Evolutionary conservation across 2,113 vertebrate genomes (phyloP), one percentile per base, ranked within the genome.

Genomic region (Rattus rattus): DNA sequence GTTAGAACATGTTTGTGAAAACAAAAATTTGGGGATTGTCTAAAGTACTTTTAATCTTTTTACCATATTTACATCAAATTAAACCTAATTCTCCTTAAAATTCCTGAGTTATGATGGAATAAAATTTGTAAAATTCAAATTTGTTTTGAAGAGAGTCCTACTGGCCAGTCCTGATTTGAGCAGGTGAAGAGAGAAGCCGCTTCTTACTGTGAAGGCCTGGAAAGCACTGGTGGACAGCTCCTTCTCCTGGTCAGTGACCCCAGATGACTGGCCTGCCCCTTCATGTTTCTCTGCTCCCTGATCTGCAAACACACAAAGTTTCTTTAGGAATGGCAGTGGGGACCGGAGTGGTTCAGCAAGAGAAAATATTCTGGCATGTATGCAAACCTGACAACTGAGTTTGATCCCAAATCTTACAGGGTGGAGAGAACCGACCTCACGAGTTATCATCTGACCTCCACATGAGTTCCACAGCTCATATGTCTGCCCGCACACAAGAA

Each of bases 221-320:
- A 99, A 98, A 3, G 99, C 99, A 61, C 94, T 99, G 77, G 98
- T 98, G 0, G 99, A 99, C 95, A 99, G 96, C 63, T 99, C 99
- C 97, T 99, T 99, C 96, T 99, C 99, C 93, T 99, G 99, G 98
- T 99, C 99, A 2, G 99, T 99, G 97, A 99, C 98, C 84, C 99
- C 99, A 84, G 99, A 98, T 49, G 99, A 98, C 49, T 98, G 98
- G 69, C 98, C 97, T 0, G 98, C 97, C 97, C 97, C 98, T 97
- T 99, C 99, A 33, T 99, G 99, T 93, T 99, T 99, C 97, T 99
- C 99, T 2, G 98, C 96, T 65, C 98, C 98, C 98, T 99, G 99
- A 97, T 99, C 99, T 99, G 98, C 49, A 93, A 97, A 97, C 75
- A 97, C 0, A 93, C 86, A 96, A 79, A 33, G 93, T 89, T 72